phyloP scores from a whole-genome alignment of 2,797 vertebrate species.

The Coilia nasus region DNA sequence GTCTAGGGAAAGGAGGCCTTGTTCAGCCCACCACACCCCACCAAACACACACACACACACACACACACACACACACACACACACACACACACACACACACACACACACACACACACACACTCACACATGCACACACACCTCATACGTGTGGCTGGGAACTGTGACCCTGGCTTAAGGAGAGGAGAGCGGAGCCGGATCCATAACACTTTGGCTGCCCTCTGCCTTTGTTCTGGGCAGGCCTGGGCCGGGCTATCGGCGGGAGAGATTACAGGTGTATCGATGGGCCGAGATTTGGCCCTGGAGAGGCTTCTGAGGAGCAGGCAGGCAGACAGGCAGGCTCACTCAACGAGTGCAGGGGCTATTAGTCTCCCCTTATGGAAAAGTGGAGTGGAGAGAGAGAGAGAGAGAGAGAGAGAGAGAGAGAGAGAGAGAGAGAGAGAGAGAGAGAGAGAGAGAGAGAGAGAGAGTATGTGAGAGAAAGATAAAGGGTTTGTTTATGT shows the following conservation, averaged over 20 bases:
- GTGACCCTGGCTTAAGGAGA: slow-evolving; percentile 58
- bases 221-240: slow-evolving; percentile 68
- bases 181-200: slow-evolving; percentile 68
- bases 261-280: slow-evolving; percentile 72
- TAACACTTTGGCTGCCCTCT: slow-evolving; percentile 66
- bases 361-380: neutral
- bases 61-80: too few species aligned
- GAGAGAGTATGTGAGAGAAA: too few species aligned
- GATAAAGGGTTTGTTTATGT: too few species aligned
- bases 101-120: too few species aligned
- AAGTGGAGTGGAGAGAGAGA: slow-evolving; percentile 18
- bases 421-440: too few species aligned
- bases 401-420: too few species aligned
- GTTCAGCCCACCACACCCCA: too few species aligned
- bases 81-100: too few species aligned
- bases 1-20: too few species aligned
- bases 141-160: neutral
- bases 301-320: slow-evolving; percentile 32
- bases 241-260: slow-evolving; percentile 66
- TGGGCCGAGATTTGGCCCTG: slow-evolving; percentile 54
- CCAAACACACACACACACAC: too few species aligned
- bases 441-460: too few species aligned
- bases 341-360: too few species aligned
- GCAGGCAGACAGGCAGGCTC: slow-evolving; percentile 20
- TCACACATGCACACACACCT: slow-evolving; percentile 7